These are phyloP conservation scores for Corythucha ciliata DNA, from an alignment of 2,888 invertebrate genomes.

Conservation along the genomic window DNA sequence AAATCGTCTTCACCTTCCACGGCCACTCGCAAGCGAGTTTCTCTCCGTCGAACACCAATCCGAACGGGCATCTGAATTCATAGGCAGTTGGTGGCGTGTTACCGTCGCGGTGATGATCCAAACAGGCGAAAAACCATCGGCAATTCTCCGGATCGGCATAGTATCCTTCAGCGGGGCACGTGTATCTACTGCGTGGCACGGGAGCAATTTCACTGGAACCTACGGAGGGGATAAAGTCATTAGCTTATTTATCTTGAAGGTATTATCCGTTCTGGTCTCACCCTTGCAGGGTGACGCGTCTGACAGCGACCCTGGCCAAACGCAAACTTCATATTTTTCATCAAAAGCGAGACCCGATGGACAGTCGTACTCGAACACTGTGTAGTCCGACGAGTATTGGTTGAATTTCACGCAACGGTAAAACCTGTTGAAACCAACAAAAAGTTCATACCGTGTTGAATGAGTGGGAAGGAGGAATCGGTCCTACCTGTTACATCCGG, in stretches of 20 bases:
- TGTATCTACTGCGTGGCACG: slow-evolving; percentile 55
- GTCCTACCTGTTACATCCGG: slow-evolving; percentile 53
- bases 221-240: slow-evolving; percentile 13
- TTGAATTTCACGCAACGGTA: slow-evolving; percentile 74
- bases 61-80: slow-evolving; percentile 73
- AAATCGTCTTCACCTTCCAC: slow-evolving; percentile 53
- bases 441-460: background rate
- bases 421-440: too few relatives aligned
- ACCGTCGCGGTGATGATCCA: slow-evolving; percentile 51
- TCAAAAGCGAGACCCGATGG: slow-evolving; percentile 69
- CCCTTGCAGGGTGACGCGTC: slow-evolving; percentile 65
- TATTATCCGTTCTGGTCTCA: slow-evolving; percentile 39
- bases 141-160: slow-evolving; percentile 74
- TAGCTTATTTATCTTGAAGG: background rate
- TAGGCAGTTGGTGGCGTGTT: slow-evolving; percentile 50
- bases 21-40: slow-evolving; percentile 69
- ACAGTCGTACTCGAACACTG: slow-evolving; percentile 72
- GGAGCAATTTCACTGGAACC: slow-evolving; percentile 63
- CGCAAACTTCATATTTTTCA: slow-evolving; percentile 64
- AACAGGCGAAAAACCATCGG: slow-evolving; percentile 74
- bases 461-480: too few relatives aligned
- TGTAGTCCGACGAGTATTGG: slow-evolving; percentile 62
- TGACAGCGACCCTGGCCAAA: slow-evolving; percentile 66
- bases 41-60: slow-evolving; percentile 63
- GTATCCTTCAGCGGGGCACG: slow-evolving; percentile 56